A percentile compares a stretch with the other conserved stretches of the same genome.
Evolutionary conservation across 2,888 invertebrate genomes (phyloP).

Genomic region (Tenthredo livida): DNA sequence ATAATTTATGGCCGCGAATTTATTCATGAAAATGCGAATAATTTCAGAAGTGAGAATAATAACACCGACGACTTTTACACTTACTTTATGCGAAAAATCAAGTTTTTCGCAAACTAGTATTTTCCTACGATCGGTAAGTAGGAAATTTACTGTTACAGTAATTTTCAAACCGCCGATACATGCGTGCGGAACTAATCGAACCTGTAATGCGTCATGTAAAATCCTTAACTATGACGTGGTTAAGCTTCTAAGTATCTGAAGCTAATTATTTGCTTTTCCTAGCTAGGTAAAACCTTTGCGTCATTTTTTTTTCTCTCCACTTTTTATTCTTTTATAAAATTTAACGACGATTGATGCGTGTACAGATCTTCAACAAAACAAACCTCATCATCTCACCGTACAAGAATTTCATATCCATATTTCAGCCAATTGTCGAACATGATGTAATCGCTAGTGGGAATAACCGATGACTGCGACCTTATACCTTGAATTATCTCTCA

Average conservation of each 20-base stretch:
- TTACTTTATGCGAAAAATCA: neutral
- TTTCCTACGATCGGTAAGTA: constrained; percentile 27
- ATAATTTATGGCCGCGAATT: neutral
- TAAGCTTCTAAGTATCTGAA: neutral
- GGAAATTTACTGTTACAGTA: neutral
- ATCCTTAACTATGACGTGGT: constrained; percentile 11
- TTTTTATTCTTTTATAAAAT: neutral
- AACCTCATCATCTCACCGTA: neutral
- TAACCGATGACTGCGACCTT: constrained; percentile 42
- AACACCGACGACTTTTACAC: neutral
- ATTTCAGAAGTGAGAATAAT: neutral
- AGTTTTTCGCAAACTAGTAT: neutral
- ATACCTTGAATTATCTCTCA: constrained; percentile 27
- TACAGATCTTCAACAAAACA: neutral
- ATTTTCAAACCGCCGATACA: neutral
- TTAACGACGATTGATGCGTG: neutral
- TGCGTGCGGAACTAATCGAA: neutral
- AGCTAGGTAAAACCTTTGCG: neutral
- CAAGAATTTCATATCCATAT: constrained; percentile 1
- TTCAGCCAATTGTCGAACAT: neutral
- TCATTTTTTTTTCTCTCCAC: neutral
- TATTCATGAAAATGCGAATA: neutral
- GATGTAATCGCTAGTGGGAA: constrained; percentile 36
- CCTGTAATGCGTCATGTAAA: constrained; percentile 2
- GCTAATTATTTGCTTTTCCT: neutral